Percentiles rank a stretch among this genome's conserved stretches.
phyloP scores from a whole-genome alignment of 2,888 invertebrate species.

The Uloborus plumipes region DNA sequence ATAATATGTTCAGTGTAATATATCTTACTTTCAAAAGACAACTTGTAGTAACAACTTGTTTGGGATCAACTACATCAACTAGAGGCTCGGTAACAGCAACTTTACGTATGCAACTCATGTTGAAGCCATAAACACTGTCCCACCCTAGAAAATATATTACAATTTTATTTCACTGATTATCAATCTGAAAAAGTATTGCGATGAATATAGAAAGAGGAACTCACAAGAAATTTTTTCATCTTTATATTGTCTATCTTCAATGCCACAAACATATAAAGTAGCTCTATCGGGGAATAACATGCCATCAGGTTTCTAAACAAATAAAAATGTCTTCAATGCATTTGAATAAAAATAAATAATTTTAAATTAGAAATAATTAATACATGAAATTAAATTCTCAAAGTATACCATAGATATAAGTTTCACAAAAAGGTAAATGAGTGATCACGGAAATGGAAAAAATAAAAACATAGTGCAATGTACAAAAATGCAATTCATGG shows the following conservation, averaged over 20 bases:
- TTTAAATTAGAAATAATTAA: neutral
- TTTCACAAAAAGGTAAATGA: no score
- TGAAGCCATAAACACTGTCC: conserved; percentile 99
- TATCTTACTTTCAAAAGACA: conserved; percentile 83
- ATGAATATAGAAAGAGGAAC: conserved; percentile 56
- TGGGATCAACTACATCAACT: conserved; percentile 98
- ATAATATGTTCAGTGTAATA: neutral
- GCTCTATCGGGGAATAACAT: conserved; percentile 94
- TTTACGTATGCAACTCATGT: conserved; percentile 98
- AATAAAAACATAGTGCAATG: no score
- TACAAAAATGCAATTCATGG: no score
- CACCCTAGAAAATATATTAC: conserved; percentile 77
- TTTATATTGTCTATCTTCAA: conserved; percentile 96
- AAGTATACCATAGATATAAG: no score
- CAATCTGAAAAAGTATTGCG: neutral
- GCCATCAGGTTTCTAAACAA: conserved; percentile 80
- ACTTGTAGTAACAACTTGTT: conserved; percentile 97
- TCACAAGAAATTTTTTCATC: conserved; percentile 99
- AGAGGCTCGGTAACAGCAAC: conserved; percentile 98
- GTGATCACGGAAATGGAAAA: no score
- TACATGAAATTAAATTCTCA: neutral
- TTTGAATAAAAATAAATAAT: neutral
- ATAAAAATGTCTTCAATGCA: neutral
- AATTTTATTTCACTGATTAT: neutral
- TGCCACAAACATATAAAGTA: conserved; percentile 88